A percentile compares a stretch with the other conserved stretches of the same genome.
These are phyloP conservation scores for Drosophila kohkoa DNA, from an alignment of 1,140 invertebrate species.

Conservation along the genomic window DNA sequence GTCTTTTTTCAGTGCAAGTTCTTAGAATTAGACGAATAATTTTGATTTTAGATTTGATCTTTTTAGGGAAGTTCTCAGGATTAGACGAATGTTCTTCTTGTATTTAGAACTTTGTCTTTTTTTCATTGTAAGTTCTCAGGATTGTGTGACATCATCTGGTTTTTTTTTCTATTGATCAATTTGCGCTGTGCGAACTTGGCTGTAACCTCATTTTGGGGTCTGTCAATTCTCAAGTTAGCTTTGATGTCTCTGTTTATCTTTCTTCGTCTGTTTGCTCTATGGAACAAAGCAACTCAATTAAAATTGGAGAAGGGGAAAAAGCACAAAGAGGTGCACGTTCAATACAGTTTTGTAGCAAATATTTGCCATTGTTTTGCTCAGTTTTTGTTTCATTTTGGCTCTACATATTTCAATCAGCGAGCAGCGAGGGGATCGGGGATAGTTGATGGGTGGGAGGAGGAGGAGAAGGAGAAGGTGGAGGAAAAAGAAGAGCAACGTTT, in stretches of 20 bases:
- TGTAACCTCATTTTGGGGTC: slow-evolving; percentile 5
- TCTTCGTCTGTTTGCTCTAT: slow-evolving; percentile 19
- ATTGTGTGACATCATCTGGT: slow-evolving; percentile 1
- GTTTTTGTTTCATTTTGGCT: slow-evolving; percentile 32
- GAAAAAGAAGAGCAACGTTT: slow-evolving; percentile 46
- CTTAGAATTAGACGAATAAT: no score
- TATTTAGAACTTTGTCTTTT: no score
- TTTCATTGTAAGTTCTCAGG: no score
- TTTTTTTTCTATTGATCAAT: neutral
- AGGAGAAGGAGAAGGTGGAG: neutral
- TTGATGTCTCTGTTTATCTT: slow-evolving; percentile 3
- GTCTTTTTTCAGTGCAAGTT: no score
- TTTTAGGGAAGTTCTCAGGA: no score
- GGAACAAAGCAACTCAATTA: slow-evolving; percentile 68
- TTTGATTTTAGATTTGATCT: no score
- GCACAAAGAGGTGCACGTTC: neutral
- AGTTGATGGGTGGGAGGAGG: no score
- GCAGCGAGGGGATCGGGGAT: neutral
- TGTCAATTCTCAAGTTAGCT: slow-evolving; percentile 1
- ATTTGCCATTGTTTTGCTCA: slow-evolving; percentile 69
- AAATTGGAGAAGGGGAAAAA: slow-evolving; percentile 22
- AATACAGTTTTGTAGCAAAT: slow-evolving; percentile 55
- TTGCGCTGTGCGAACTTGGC: neutral
- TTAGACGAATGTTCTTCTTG: no score
- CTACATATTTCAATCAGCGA: slow-evolving; percentile 72